These are phyloP conservation scores for Adela reaumurella DNA, from an alignment of 2,888 invertebrate species.

Conservation along the genomic window DNA sequence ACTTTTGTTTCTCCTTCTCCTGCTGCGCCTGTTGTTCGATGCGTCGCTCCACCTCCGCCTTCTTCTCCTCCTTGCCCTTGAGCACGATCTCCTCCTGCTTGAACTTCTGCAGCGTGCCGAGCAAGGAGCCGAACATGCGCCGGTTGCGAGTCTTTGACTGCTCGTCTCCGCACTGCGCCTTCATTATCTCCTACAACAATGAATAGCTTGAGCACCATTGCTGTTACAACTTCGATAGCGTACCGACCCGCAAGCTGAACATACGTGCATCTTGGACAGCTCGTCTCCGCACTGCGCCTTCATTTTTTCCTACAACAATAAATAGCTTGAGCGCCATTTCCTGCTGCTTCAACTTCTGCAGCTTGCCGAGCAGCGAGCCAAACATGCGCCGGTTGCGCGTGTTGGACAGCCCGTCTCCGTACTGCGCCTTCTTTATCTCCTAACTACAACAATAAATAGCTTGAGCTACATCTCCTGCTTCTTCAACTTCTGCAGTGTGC, in stretches of 20 bases:
- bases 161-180: constrained; percentile 80
- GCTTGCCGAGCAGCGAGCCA: constrained; percentile 89
- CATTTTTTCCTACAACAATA: constrained; percentile 59
- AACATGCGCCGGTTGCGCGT: constrained; percentile 93
- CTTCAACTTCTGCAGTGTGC: constrained; percentile 87
- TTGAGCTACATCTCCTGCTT: too few species aligned
- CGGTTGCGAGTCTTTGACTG: constrained; percentile 80
- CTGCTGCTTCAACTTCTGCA: constrained; percentile 94
- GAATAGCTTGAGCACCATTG: too few species aligned
- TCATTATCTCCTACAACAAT: constrained; percentile 53
- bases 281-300: constrained; percentile 82
- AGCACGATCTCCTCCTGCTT: constrained; percentile 89
- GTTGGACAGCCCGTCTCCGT: constrained; percentile 74
- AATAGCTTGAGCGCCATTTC: constrained; percentile 85
- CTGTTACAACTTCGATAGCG: constrained; percentile 77
- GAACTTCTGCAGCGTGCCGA: constrained; percentile 94
- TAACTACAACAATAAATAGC: constrained; percentile 54
- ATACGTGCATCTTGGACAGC: constrained; percentile 76
- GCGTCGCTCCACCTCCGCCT: constrained; percentile 84
- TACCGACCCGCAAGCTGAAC: constrained; percentile 93
- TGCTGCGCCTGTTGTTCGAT: constrained; percentile 87
- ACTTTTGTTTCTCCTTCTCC: constrained; percentile 79
- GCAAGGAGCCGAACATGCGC: constrained; percentile 92
- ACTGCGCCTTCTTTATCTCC: constrained; percentile 75
- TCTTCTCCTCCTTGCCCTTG: constrained; percentile 68